These are phyloP conservation scores for Mellilla xanthometata DNA, from an alignment of 2,888 invertebrate genomes.

Conservation along the genomic window DNA sequence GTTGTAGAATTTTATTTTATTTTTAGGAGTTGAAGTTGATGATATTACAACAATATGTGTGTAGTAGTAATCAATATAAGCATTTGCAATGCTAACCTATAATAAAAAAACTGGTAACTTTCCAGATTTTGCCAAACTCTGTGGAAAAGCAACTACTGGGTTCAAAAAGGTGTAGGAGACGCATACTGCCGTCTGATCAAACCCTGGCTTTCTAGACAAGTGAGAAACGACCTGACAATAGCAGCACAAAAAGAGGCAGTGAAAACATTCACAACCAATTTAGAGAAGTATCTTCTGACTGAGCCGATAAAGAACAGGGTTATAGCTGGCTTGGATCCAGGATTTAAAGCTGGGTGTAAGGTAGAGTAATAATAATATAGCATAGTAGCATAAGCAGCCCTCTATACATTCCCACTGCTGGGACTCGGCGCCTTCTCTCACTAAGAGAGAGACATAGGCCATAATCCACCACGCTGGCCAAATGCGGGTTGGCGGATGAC, in stretches of 20 bases:
- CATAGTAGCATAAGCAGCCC: no score
- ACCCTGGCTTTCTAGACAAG: conserved; percentile 86
- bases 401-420: no score
- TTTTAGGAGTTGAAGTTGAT: no score
- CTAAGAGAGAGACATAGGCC: no score
- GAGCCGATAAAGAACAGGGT: conserved; percentile 91
- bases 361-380: conserved; percentile 44
- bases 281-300: conserved; percentile 91
- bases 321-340: conserved; percentile 95
- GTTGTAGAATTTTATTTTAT: no score
- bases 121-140: conserved; percentile 64
- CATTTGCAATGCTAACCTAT: no score
- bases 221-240: conserved; percentile 88
- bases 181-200: conserved; percentile 77
- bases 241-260: conserved; percentile 92
- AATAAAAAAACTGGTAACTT: no score
- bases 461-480: no score
- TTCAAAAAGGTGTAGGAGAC: conserved; percentile 64
- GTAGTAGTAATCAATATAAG: no score
- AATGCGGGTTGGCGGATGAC: no score
- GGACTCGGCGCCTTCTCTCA: no score
- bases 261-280: conserved; percentile 91
- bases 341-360: conserved; percentile 95
- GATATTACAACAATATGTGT: no score
- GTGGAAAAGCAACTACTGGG: conserved; percentile 66